These are phyloP conservation scores for Hydroisotoma schaefferi DNA, from an alignment of 2,888 invertebrate species.

Conservation along the genomic window DNA sequence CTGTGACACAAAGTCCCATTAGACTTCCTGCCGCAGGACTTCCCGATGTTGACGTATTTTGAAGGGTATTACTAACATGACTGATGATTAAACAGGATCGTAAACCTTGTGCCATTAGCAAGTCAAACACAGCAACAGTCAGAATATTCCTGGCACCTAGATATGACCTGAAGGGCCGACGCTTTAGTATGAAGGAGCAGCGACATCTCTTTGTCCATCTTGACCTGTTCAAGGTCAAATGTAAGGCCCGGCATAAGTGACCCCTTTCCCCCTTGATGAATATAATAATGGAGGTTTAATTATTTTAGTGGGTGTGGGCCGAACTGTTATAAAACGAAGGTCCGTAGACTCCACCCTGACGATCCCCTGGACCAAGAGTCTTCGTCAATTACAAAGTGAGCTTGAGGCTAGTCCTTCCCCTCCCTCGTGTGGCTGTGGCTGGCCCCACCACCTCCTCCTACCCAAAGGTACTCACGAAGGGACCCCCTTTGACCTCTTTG, in stretches of 20 bases:
- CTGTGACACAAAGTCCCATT: no score
- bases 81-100: conserved; percentile 12
- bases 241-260: no score
- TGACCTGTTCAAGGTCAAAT: conserved; percentile 28
- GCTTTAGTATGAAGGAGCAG: conserved; percentile 16
- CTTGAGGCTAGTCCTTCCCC: not conserved
- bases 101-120: conserved; percentile 18
- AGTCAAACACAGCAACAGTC: conserved; percentile 19
- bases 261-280: no score
- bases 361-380: conserved; percentile 8
- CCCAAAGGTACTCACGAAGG: conserved; percentile 22
- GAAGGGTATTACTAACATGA: not conserved
- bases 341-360: conserved; percentile 19
- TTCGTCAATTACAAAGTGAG: conserved; percentile 10
- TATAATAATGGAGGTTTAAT: no score
- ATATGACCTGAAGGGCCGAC: conserved; percentile 17
- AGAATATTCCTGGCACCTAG: conserved; percentile 31
- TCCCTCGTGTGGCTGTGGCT: conserved; percentile 28
- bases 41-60: no score
- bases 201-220: conserved; percentile 28
- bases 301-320: conserved; percentile 8
- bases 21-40: no score
- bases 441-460: conserved; percentile 24
- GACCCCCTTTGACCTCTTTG: conserved; percentile 24
- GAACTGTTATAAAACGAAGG: conserved; percentile 12